Conservation (phyloP, 1,140 invertebrate genomes). For the Drepana arcuata region DNA sequence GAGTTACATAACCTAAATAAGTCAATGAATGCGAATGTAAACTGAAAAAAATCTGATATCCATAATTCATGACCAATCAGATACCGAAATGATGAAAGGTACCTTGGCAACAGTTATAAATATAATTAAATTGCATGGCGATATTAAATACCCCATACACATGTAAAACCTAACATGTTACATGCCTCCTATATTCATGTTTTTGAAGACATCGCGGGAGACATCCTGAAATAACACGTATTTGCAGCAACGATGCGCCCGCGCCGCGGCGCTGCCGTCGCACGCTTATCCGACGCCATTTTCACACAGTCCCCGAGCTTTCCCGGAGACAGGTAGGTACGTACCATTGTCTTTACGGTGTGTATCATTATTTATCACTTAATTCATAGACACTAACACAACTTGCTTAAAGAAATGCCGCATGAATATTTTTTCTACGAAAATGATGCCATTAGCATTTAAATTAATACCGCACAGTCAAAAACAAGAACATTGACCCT, state of each 20-base stretch:
- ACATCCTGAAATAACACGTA: slow-evolving; percentile 68
- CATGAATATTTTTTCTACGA: too few relatives aligned
- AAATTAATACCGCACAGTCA: slow-evolving; percentile 9
- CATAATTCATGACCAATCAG: too few relatives aligned
- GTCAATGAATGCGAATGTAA: too few relatives aligned
- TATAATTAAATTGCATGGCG: too few relatives aligned
- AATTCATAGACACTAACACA: slow-evolving; percentile 4
- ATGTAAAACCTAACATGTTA: too few relatives aligned
- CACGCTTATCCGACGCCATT: slow-evolving; percentile 61
- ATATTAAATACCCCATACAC: too few relatives aligned
- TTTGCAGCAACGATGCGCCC: slow-evolving; percentile 55
- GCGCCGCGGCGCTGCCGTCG: slow-evolving; percentile 55
- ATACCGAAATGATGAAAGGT: too few relatives aligned
- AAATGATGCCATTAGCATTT: slow-evolving; percentile 4
- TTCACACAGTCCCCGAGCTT: slow-evolving; percentile 62
- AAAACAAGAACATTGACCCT: slow-evolving; percentile 59
- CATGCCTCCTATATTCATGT: slow-evolving; percentile 31
- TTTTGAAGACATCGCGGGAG: slow-evolving; percentile 67
- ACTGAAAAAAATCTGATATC: too few relatives aligned
- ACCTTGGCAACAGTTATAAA: too few relatives aligned
- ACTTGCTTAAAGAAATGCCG: too few relatives aligned
- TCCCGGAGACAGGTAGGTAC: slow-evolving; percentile 58
- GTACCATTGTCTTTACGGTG: slow-evolving; percentile 17
- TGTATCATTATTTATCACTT: slow-evolving; percentile 14
- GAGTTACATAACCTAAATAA: too few relatives aligned